phyloP scores from a whole-genome alignment of 2,888 invertebrate genomes.

The Chalcis sispes region DNA sequence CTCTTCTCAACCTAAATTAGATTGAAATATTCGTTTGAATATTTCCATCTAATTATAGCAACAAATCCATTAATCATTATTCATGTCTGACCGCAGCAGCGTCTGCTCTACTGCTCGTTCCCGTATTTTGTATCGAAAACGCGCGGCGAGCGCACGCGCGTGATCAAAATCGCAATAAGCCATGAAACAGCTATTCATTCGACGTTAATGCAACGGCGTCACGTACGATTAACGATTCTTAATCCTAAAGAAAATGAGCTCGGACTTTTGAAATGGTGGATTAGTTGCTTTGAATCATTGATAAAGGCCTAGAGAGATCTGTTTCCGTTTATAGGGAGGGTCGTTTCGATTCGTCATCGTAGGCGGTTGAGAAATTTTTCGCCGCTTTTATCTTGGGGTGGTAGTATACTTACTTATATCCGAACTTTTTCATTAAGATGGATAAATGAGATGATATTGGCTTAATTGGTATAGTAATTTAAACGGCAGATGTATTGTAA shows the following conservation, averaged over 20 bases:
- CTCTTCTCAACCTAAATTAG: constrained; percentile 8
- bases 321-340: not conserved
- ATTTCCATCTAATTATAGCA: constrained; percentile 41
- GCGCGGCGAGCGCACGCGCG: not conserved
- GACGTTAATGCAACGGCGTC: not conserved
- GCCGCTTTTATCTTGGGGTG: too few species aligned
- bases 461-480: not conserved
- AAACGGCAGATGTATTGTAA: too few species aligned
- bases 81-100: constrained; percentile 9
- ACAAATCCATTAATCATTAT: constrained; percentile 30
- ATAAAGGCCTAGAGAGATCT: not conserved
- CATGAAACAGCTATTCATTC: constrained; percentile 15
- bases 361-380: constrained; percentile 38
- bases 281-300: constrained; percentile 7
- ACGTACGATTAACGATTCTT: constrained; percentile 3
- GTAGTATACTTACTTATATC: too few species aligned
- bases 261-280: constrained; percentile 28
- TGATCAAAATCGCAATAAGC: not conserved
- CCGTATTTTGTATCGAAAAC: not conserved
- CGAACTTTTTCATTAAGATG: too few species aligned
- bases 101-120: not conserved
- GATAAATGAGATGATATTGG: not conserved
- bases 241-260: constrained; percentile 32
- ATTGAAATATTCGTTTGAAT: constrained; percentile 30
- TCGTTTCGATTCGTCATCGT: constrained; percentile 43